Conservation (phyloP, 2,888 invertebrate genomes). For the Apamea sordens region DNA sequence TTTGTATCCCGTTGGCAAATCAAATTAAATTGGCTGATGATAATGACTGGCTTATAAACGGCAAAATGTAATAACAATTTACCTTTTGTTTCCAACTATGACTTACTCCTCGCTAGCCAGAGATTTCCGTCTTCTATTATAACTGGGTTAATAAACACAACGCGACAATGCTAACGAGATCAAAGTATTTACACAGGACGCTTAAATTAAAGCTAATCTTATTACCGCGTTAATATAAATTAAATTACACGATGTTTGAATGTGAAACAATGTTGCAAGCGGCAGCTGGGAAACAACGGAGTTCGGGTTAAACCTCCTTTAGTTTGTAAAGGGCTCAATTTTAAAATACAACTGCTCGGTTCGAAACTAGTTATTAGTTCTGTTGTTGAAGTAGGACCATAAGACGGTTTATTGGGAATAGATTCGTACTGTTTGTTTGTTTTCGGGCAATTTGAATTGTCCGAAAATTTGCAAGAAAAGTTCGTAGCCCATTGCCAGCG, state of each 20-base stretch:
- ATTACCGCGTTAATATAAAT: slow-evolving; percentile 76
- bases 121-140: slow-evolving; percentile 66
- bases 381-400: slow-evolving; percentile 1
- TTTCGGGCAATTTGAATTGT: neutral
- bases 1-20: neutral
- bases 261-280: slow-evolving; percentile 63
- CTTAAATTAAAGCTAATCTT: slow-evolving; percentile 79
- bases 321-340: slow-evolving; percentile 38
- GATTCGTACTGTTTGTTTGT: neutral
- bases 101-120: slow-evolving; percentile 30
- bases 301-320: slow-evolving; percentile 31
- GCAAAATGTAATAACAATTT: slow-evolving; percentile 48
- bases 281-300: slow-evolving; percentile 49
- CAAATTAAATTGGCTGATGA: neutral
- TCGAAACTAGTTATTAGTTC: slow-evolving; percentile 16
- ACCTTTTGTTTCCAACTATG: slow-evolving; percentile 60
- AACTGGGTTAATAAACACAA: slow-evolving; percentile 69
- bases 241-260: slow-evolving; percentile 72
- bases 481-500: neutral
- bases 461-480: neutral
- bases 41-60: slow-evolving; percentile 1
- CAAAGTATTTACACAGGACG: slow-evolving; percentile 81
- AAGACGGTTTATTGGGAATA: neutral
- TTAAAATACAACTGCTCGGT: slow-evolving; percentile 11
- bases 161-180: slow-evolving; percentile 76